Evolutionary conservation across 2,888 invertebrate genomes (phyloP), one percentile per base, ranked within the genome.

Genomic region (Drosophila picticornis): DNA sequence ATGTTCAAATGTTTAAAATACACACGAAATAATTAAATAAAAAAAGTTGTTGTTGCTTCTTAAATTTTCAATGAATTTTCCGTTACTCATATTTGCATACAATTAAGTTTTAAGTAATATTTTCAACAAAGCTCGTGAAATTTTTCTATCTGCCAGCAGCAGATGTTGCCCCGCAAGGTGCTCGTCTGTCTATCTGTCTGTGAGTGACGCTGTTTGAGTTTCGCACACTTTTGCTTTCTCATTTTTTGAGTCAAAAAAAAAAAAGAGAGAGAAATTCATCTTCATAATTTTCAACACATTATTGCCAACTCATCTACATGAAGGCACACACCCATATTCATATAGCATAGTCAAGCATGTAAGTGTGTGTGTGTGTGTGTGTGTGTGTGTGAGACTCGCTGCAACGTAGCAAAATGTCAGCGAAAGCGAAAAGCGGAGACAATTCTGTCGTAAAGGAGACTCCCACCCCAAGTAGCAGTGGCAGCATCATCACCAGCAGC

Each of bases 231-330:
- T 38, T 29, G 43, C 57, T 16, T 57, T 63, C 27, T 51, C 27
- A 46, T 46, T 36, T 48, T 36, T 60, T 56, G n/a, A n/a, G 38
- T 48, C 27, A 25, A 32, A 58, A 51, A 72, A 81, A 72, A 68
- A 72, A 36, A 2, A 36, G 13, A 32, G 16, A 36, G 16, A 13
- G 70, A 71, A 83, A 90, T 90, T 88, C 76, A 90, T 86, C 89
- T 84, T 90, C 82, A 88, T 84, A 90, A 86, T 88, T 84, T 88
- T 86, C 75, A 82, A 76, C 89, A 87, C 87, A 76, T 84, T 86
- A 80, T 80, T 79, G 74, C 75, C 74, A 85, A 80, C 85, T 90
- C 86, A 83, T 88, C 82, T 85, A 59, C 81, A 85, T 83, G 16
- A 2, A 81, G 73, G 58, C 59, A 66, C 59, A 68, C 64, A 60